Base-by-base conservation (phyloP, 1,140 invertebrate genomes). In the Neotoxoptera formosana region DNA sequence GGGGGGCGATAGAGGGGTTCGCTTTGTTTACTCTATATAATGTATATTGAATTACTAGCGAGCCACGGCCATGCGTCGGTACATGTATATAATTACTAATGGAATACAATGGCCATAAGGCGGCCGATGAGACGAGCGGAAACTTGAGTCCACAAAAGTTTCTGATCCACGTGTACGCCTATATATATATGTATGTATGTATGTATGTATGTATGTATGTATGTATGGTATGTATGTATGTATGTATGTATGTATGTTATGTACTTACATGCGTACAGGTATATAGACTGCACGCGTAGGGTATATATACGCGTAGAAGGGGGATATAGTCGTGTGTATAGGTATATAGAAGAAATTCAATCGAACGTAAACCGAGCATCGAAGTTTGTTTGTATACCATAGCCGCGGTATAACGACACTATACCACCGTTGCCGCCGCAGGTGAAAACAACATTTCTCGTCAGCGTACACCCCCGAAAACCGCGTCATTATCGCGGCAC, bases 11-110 rank as follows among this genome's bases (percentile, higher is more conserved):
- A 17, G 45, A 51, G 25, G 47, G 86, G 45, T 87, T 87, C 30
- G 20, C 86, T 20, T 48, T 87, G 47, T 87, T 87, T 87, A 48
- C 86, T 48, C 30, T 87, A n/a, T 81, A 36, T 30, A 25, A 30
- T 84, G 41, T 87, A 41, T 41, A 41, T 41, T 41, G 41, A 41
- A 41, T 41, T 41, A 53, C 20, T 53, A 87, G 30, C 90, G 9
- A 41, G 41, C 41, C 89, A 1, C n/a, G 30, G 11, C 41, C 84
- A 84, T 36, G 4, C 30, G 2, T 14, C 23, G 76, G n/a, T 92
- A 51, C 83, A 92, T 92, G n/a, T 92, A 51, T 92, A 92, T 92
- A 92, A 92, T 92, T 92, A 92, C 91, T 92, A 92, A 92, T 92
- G 91, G 91, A 92, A 53, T 92, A 92, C 41, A 47, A 83, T 34